Conservation (phyloP, 2,888 invertebrate genomes). For the Thereva unica region DNA sequence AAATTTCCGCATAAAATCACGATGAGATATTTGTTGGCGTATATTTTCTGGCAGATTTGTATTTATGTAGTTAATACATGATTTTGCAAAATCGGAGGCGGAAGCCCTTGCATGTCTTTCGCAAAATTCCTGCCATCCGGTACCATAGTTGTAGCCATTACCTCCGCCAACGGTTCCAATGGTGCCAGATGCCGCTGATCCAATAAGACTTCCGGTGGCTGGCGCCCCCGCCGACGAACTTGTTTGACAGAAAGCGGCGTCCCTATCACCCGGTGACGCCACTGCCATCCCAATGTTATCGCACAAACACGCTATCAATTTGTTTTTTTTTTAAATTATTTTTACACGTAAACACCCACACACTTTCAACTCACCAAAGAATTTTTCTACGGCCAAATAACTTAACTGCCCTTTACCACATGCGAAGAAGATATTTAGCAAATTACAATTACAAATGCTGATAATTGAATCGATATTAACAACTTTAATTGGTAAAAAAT, state of each 20-base stretch:
- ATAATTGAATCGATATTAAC: too few relatives aligned
- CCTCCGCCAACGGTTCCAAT: conserved; percentile 32
- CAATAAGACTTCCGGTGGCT: conserved; percentile 26
- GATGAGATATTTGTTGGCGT: conserved; percentile 70
- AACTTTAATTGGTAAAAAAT: too few relatives aligned
- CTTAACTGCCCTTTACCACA: too few relatives aligned
- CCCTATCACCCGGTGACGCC: conserved; percentile 45
- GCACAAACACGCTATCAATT: neutral
- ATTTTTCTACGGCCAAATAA: too few relatives aligned
- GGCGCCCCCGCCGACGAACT: conserved; percentile 40
- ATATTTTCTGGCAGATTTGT: conserved; percentile 70
- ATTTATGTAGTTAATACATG: conserved; percentile 78
- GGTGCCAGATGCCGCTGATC: conserved; percentile 27
- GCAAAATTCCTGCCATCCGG: conserved; percentile 82
- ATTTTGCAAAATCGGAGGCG: conserved; percentile 86
- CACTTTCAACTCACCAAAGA: neutral
- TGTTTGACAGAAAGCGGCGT: conserved; percentile 44
- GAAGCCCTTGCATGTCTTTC: conserved; percentile 84
- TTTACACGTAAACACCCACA: neutral
- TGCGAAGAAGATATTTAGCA: too few relatives aligned
- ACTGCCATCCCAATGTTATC: conserved; percentile 44
- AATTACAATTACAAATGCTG: too few relatives aligned
- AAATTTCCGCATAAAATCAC: conserved; percentile 80
- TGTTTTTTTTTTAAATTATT: neutral
- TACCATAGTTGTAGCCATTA: conserved; percentile 62